Conservation (phyloP, 1,140 invertebrate genomes). For the Notospermus geniculatus region DNA sequence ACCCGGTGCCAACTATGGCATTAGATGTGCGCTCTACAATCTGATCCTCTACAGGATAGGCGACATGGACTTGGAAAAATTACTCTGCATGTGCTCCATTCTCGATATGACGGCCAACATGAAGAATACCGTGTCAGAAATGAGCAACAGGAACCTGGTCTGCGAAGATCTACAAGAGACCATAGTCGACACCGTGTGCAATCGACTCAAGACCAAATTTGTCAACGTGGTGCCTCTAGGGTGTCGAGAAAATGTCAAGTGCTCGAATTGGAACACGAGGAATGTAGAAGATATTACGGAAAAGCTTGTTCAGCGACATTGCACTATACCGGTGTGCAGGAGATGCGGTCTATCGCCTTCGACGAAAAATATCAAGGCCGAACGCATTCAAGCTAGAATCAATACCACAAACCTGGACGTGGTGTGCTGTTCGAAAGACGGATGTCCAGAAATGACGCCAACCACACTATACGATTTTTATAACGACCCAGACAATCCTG, state of each 20-base stretch:
- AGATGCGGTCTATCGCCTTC: slow-evolving; percentile 6
- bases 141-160: slow-evolving; percentile 7
- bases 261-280: slow-evolving; percentile 8
- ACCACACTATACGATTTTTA: slow-evolving; percentile 7
- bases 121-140: not conserved
- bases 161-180: slow-evolving; percentile 10
- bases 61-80: slow-evolving; percentile 7
- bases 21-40: slow-evolving; percentile 2
- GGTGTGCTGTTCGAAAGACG: slow-evolving; percentile 7
- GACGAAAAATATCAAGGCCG: slow-evolving; percentile 6
- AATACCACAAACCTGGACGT: slow-evolving; percentile 5
- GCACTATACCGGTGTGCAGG: slow-evolving; percentile 2
- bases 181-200: slow-evolving; percentile 7
- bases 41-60: not conserved
- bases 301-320: slow-evolving; percentile 3
- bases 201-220: slow-evolving; percentile 3
- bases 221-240: not conserved
- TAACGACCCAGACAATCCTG: not conserved
- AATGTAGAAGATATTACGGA: not conserved
- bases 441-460: slow-evolving; percentile 2
- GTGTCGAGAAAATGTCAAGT: slow-evolving; percentile 7
- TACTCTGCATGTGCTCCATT: slow-evolving; percentile 6
- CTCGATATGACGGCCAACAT: not conserved
- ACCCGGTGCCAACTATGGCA: not conserved
- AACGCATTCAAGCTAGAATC: not conserved